A percentile compares a stretch with the other conserved stretches of the same genome.
These are phyloP conservation scores for Ormyrus nitidulus DNA, from an alignment of 2,888 invertebrate genomes.

Conservation along the genomic window DNA sequence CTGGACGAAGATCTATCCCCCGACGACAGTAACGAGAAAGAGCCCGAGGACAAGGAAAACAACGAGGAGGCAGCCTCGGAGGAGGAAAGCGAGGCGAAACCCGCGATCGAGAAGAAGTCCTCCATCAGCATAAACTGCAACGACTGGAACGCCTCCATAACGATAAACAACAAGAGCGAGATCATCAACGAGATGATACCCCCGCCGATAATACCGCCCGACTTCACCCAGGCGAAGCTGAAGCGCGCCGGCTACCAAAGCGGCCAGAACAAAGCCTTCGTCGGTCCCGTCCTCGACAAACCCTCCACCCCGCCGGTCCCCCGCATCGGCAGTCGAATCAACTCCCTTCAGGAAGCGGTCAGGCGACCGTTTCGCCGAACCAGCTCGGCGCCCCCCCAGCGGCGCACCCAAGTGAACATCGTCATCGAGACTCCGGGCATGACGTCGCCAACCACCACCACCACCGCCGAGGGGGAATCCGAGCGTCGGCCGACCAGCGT, in stretches of 20 bases:
- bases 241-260: constrained; percentile 70
- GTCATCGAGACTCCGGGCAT: constrained; percentile 64
- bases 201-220: constrained; percentile 6
- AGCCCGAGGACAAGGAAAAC: background rate
- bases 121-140: constrained; percentile 60
- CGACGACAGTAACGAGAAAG: background rate
- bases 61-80: background rate
- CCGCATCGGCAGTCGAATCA: constrained; percentile 30
- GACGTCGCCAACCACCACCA: too few relatives aligned
- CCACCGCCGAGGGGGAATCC: background rate
- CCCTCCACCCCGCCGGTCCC: constrained; percentile 31
- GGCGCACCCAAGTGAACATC: constrained; percentile 66
- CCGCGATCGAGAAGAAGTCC: constrained; percentile 47
- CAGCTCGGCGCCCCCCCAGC: constrained; percentile 68
- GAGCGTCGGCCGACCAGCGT: constrained; percentile 13
- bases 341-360: background rate
- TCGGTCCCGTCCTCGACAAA: constrained; percentile 60
- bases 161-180: constrained; percentile 13
- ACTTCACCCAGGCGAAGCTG: constrained; percentile 61
- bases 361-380: constrained; percentile 53
- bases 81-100: background rate
- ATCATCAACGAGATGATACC: background rate
- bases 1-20: background rate
- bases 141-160: constrained; percentile 45
- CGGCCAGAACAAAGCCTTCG: constrained; percentile 67